Evolutionary conservation across 2,113 vertebrate genomes (phyloP), one percentile per base, ranked within the genome.

Genomic region (Madoqua kirkii): DNA sequence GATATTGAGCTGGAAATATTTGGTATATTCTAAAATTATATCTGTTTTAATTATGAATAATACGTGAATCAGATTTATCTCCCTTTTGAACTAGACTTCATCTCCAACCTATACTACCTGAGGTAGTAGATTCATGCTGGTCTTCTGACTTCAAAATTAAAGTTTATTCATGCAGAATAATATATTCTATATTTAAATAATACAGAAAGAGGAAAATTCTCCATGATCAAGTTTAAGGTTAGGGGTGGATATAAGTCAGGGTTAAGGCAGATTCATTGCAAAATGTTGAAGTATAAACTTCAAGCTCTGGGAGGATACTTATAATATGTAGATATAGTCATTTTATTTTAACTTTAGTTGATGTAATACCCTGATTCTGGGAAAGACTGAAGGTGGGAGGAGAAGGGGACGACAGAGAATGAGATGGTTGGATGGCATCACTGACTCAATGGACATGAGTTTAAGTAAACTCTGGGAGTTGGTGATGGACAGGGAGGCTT

Each of bases 21-120:
- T 95, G 40, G 64, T 17, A 71, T 55, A 67, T n/a, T 29, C 25
- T 85, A 36, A 48, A 71, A 55, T 5, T 45, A 4, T 85, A 67
- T 88, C 67, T 95, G 9, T 93, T 93, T 95, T 88, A 97, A 86
- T 91, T 96, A 95, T 91, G n/a, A 96, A 82, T 82, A 67, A 94
- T 86, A 67, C 5, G 14, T 50, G 15, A 91, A 81, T 81, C 43
- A 91, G 67, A 87, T 71, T 82, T 91, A 74, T 17, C 19, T 27
- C 12, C 7, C 83, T 78, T 95, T 95, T 93, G 33, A 97, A 97
- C 48, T 94, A 89, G 31, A 93, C 59, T n/a, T 43, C 12, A 52
- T 88, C 57, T 74, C 12, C 50, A 87, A 76, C n/a, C n/a, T 95
- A 13, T 36, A 85, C 59, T 95, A 79, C 52, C 76, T 54, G 48